These are phyloP conservation scores for Cheilosia vulpina DNA, from an alignment of 2,888 invertebrate genomes.

Conservation along the genomic window DNA sequence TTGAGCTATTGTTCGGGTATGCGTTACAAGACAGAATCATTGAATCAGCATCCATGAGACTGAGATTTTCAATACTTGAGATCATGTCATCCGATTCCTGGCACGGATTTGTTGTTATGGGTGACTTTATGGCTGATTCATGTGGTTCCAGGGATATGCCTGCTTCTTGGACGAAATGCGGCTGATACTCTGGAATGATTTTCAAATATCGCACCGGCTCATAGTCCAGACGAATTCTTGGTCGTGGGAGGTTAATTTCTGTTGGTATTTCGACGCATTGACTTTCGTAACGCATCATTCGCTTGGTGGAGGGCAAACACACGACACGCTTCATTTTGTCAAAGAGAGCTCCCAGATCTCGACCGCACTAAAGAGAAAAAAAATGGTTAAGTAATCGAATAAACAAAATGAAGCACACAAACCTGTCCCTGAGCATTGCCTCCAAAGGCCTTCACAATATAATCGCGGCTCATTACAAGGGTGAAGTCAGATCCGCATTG, in stretches of 20 bases:
- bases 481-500: conserved; percentile 84
- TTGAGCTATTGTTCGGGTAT: conserved; percentile 77
- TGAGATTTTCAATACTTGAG: conserved; percentile 82
- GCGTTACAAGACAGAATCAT: conserved; percentile 78
- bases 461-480: conserved; percentile 82
- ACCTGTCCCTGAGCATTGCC: conserved; percentile 83
- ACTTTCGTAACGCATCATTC: conserved; percentile 83
- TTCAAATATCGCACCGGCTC: conserved; percentile 83
- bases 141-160: conserved; percentile 79
- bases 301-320: conserved; percentile 82
- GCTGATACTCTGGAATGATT: conserved; percentile 81
- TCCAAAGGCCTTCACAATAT: conserved; percentile 83
- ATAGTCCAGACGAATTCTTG: conserved; percentile 80
- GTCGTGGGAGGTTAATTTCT: conserved; percentile 82
- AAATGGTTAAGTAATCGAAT: neutral
- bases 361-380: conserved; percentile 79
- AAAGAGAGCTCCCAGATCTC: conserved; percentile 80
- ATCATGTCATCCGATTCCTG: conserved; percentile 82
- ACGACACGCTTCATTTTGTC: conserved; percentile 83
- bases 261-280: conserved; percentile 83
- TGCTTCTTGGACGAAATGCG: conserved; percentile 81
- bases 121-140: conserved; percentile 57
- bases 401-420: neutral
- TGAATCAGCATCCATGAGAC: conserved; percentile 80
- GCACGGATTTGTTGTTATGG: conserved; percentile 73